Evolutionary conservation across 2,888 invertebrate genomes (phyloP).

Genomic region (Eupithecia centaureata): DNA sequence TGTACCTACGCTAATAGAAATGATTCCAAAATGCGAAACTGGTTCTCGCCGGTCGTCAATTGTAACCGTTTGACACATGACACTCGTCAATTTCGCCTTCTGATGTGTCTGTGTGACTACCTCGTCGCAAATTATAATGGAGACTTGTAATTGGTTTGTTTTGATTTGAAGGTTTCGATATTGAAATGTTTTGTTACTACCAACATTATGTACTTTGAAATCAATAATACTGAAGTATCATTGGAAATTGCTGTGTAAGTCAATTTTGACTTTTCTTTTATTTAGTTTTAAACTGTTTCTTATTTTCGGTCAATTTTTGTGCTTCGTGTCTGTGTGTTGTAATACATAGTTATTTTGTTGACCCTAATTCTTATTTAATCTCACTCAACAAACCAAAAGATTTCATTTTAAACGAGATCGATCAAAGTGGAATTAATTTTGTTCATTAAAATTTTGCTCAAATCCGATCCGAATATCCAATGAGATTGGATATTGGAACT

Average conservation of each 20-base stretch:
- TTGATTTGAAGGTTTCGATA: slow-evolving; percentile 26
- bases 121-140: neutral
- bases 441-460: neutral
- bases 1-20: slow-evolving; percentile 4
- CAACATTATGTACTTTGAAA: too few species aligned
- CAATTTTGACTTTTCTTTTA: neutral
- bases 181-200: neutral
- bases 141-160: slow-evolving; percentile 29
- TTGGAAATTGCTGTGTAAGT: neutral
- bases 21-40: slow-evolving; percentile 41
- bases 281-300: neutral
- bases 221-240: neutral
- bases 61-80: slow-evolving; percentile 65
- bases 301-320: neutral
- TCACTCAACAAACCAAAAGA: neutral
- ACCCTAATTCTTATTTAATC: neutral
- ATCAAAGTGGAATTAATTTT: neutral
- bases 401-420: neutral
- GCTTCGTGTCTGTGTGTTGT: neutral
- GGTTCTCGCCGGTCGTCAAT: slow-evolving; percentile 57
- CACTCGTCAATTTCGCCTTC: slow-evolving; percentile 49
- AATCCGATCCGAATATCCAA: neutral
- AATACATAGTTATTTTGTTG: neutral
- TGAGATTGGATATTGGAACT: neutral
- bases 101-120: neutral